Conservation (phyloP, 2,113 vertebrate species). For the Archocentrus centrarchus region DNA sequence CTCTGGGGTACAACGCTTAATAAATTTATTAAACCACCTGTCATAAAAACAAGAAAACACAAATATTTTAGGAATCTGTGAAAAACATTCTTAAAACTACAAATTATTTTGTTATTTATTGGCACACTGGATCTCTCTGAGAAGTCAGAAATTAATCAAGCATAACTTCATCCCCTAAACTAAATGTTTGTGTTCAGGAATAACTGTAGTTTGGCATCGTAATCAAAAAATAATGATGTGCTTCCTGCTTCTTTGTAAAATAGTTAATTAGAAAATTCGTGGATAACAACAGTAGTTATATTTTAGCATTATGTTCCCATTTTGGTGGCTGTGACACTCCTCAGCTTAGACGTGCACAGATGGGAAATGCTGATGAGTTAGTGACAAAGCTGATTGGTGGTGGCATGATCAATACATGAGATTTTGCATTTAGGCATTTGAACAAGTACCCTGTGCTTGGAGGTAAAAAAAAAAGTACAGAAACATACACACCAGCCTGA, state of each 20-base stretch:
- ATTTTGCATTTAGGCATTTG: not conserved
- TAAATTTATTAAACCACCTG: not conserved
- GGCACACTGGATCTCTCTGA: accelerated
- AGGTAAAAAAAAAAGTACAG: not conserved
- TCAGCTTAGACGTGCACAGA: accelerated
- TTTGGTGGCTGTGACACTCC: not conserved
- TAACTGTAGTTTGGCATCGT: not conserved
- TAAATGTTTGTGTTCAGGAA: not conserved
- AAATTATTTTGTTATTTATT: not conserved
- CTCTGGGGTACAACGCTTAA: not conserved
- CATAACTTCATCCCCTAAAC: not conserved
- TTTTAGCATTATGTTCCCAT: not conserved
- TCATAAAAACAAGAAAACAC: not conserved
- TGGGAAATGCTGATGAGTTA: not conserved
- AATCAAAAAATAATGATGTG: not conserved
- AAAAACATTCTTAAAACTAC: not conserved
- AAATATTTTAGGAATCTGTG: not conserved
- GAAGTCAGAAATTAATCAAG: not conserved
- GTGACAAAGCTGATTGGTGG: not conserved
- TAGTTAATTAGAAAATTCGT: not conserved
- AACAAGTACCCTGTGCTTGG: not conserved
- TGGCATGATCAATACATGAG: not conserved
- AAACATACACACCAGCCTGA: not conserved
- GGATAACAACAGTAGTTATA: not conserved
- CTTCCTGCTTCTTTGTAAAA: not conserved